A percentile compares a stretch with the other conserved stretches of the same genome.
These are phyloP conservation scores for Synanthedon tipuliformis DNA, from an alignment of 2,888 invertebrate species.

Conservation along the genomic window DNA sequence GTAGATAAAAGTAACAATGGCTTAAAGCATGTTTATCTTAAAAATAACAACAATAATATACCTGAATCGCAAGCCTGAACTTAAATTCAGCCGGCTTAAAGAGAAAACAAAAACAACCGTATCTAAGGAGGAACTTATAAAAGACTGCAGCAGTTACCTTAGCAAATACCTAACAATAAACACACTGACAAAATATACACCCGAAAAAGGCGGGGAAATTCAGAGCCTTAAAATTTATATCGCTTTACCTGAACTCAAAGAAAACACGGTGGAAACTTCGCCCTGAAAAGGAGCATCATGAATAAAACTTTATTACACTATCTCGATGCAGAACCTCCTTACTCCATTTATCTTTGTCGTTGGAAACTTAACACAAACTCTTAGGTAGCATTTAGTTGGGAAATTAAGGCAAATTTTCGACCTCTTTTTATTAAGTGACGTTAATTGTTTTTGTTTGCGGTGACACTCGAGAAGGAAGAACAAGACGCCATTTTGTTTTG, in stretches of 20 bases:
- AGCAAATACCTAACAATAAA: neutral
- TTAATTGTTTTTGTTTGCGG: constrained; percentile 21
- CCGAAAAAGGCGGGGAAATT: constrained; percentile 3
- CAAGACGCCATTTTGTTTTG: neutral
- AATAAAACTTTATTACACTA: constrained; percentile 43
- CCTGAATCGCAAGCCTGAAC: neutral
- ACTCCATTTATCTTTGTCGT: constrained; percentile 45
- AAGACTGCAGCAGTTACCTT: neutral
- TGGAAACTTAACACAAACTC: constrained; percentile 22
- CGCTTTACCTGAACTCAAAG: constrained; percentile 26
- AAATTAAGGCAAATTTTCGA: constrained; percentile 42
- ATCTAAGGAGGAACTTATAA: neutral
- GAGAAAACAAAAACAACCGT: neutral
- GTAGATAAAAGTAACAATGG: no score
- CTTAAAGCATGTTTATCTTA: no score
- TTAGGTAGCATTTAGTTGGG: constrained; percentile 34
- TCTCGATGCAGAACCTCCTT: constrained; percentile 37
- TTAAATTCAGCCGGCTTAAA: neutral
- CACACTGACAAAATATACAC: neutral
- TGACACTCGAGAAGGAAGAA: neutral
- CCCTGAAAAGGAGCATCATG: constrained; percentile 21
- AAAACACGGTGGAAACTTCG: constrained; percentile 13
- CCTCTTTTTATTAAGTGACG: constrained; percentile 6
- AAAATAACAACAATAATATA: neutral
- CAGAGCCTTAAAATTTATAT: constrained; percentile 27